Conservation (phyloP, 1,140 invertebrate species). For the Platyscapa corneri region DNA sequence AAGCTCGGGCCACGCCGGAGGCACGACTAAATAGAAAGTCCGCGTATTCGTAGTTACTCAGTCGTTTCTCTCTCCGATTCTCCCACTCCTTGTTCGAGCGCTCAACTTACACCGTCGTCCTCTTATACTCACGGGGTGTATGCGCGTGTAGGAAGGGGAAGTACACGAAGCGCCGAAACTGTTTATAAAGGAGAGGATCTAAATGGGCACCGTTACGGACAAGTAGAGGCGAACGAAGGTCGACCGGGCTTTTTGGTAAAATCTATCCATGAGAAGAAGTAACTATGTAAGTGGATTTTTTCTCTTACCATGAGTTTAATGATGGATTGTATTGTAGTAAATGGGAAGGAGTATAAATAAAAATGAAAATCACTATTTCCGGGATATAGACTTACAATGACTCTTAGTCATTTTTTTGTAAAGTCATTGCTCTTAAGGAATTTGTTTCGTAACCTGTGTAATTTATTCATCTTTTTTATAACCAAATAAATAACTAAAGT, state of each 20-base stretch:
- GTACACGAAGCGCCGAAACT: background rate
- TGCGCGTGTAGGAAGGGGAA: background rate
- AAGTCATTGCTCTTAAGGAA: too few species aligned
- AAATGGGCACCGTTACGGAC: too few species aligned
- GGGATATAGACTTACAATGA: background rate
- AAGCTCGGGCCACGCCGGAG: slow-evolving; percentile 19
- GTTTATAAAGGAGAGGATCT: background rate
- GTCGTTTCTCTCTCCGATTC: background rate
- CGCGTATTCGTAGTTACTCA: background rate
- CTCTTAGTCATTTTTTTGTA: too few species aligned
- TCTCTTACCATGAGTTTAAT: background rate
- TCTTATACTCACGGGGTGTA: background rate
- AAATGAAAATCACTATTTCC: background rate
- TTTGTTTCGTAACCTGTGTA: too few species aligned
- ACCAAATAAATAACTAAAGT: too few species aligned
- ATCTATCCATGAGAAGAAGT: background rate
- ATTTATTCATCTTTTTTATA: too few species aligned
- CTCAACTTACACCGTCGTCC: background rate
- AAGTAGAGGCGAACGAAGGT: background rate
- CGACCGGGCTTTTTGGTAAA: background rate
- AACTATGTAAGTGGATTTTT: background rate
- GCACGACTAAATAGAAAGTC: slow-evolving; percentile 33
- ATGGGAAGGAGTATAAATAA: background rate
- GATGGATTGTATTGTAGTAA: background rate
- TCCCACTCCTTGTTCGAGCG: background rate